phyloP scores from a whole-genome alignment of 2,113 vertebrate genomes.

The Grus americana region DNA sequence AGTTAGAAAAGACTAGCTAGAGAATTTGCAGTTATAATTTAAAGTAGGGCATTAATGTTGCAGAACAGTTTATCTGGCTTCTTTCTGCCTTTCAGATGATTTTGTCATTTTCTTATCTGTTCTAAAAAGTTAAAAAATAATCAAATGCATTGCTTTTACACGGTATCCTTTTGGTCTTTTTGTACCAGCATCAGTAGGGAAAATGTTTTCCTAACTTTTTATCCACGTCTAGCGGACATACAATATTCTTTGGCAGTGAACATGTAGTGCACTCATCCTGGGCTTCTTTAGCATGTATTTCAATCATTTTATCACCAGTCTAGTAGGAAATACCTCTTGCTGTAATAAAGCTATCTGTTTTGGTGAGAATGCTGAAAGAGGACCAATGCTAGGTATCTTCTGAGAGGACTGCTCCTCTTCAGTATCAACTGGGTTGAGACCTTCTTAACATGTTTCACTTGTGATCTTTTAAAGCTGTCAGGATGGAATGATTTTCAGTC shows the following conservation, averaged over 20 bases:
- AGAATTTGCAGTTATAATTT: neutral
- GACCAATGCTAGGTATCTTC: neutral
- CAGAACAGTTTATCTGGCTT: neutral
- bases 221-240: neutral
- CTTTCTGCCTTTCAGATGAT: neutral
- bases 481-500: conserved; percentile 74
- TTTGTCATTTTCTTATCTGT: neutral
- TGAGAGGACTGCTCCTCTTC: neutral
- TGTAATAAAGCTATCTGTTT: neutral
- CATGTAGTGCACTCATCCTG: neutral
- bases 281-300: neutral
- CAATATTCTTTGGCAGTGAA: neutral
- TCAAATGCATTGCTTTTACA: neutral
- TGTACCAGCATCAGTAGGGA: neutral
- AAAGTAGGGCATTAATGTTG: neutral
- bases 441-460: conserved; percentile 55
- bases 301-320: neutral
- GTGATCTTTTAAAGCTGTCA: conserved; percentile 75
- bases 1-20: neutral
- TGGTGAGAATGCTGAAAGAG: neutral
- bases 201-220: neutral
- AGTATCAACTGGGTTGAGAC: conserved; percentile 24
- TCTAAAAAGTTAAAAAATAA: neutral
- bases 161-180: neutral
- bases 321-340: neutral